phyloP scores from a whole-genome alignment of 2,888 invertebrate species.

The Ptycholaimellus sp. region DNA sequence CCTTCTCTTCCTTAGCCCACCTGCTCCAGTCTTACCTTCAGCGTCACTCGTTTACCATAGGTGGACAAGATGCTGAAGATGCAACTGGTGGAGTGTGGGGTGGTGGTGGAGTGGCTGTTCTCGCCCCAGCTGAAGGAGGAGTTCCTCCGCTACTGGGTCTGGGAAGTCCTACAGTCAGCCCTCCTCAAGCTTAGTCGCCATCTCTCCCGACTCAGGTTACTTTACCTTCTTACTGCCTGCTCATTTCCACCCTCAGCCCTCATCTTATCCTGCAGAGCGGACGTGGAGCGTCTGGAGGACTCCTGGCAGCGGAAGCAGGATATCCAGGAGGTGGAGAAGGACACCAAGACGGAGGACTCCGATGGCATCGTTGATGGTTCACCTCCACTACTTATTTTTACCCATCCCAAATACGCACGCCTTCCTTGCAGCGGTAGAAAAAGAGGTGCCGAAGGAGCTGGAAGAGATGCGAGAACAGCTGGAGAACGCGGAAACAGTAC shows the following conservation, averaged over 20 bases:
- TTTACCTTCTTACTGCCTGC: no score
- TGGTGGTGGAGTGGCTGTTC: conserved; percentile 67
- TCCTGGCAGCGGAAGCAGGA: background rate
- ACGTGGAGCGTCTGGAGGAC: conserved; percentile 42
- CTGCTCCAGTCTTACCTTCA: background rate
- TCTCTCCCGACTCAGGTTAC: conserved; percentile 62
- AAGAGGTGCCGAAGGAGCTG: background rate
- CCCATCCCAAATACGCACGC: no score
- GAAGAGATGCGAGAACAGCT: background rate
- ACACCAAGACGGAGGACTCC: conserved; percentile 6
- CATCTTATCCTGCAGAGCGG: conserved; percentile 44
- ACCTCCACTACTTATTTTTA: no score
- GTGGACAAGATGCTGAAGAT: conserved; percentile 92
- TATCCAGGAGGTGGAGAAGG: conserved; percentile 9
- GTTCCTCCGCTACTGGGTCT: conserved; percentile 43
- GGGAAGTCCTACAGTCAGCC: conserved; percentile 85
- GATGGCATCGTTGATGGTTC: no score
- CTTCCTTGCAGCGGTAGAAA: background rate
- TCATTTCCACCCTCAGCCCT: no score
- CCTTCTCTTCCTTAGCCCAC: background rate
- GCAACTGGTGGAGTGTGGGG: conserved; percentile 80
- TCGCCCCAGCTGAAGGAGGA: conserved; percentile 17
- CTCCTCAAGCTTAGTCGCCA: conserved; percentile 89
- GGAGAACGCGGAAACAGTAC: conserved; percentile 7
- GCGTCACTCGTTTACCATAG: background rate